phyloP scores from a whole-genome alignment of 2,113 vertebrate species.

The Archilochus colubris region DNA sequence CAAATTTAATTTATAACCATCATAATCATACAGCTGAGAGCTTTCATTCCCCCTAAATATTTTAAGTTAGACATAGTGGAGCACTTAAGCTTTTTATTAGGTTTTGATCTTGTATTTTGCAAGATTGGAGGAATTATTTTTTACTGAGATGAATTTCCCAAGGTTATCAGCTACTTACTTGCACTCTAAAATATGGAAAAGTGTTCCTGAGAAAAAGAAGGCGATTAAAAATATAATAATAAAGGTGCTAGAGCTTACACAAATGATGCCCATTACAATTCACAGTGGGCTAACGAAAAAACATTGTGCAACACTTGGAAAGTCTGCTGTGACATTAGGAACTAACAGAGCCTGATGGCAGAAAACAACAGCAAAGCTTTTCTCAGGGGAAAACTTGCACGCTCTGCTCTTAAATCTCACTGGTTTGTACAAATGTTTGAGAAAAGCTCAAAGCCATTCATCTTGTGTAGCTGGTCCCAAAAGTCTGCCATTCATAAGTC shows the following conservation, averaged over 20 bases:
- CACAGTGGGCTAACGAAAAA: conserved; percentile 17
- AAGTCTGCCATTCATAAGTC: neutral
- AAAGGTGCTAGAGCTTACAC: neutral
- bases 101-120: neutral
- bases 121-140: neutral
- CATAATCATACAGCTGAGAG: conserved; percentile 7
- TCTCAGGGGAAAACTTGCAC: neutral
- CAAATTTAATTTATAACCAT: neutral
- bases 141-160: neutral
- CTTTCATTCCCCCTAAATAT: neutral
- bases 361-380: neutral
- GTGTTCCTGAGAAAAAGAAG: neutral
- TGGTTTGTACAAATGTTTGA: neutral
- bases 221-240: neutral
- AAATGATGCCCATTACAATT: conserved; percentile 3
- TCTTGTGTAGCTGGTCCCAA: neutral
- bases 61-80: neutral
- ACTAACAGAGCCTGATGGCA: neutral
- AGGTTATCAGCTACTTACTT: neutral
- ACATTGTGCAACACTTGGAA: neutral
- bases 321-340: neutral
- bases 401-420: neutral
- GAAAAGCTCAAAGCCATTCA: neutral
- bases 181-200: neutral
- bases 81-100: neutral